Conservation (phyloP, 2,888 invertebrate species). For the Mythimna ferrago region DNA sequence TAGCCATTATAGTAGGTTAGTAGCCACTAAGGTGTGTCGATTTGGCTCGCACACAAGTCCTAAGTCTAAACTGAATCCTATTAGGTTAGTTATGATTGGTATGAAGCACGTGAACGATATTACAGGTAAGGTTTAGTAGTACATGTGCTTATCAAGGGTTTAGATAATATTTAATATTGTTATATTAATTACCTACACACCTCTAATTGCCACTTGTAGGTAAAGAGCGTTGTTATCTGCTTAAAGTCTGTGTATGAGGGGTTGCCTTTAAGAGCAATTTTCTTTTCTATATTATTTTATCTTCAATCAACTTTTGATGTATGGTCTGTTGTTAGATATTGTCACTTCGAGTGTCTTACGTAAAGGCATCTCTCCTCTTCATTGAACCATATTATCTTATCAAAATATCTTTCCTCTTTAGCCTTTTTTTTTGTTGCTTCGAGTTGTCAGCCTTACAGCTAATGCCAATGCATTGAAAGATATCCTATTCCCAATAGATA, state of each 20-base stretch:
- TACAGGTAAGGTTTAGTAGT: slow-evolving; percentile 13
- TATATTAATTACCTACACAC: slow-evolving; percentile 18
- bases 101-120: background rate
- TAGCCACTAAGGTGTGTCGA: slow-evolving; percentile 2
- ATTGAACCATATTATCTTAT: no score
- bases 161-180: slow-evolving; percentile 9
- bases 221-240: slow-evolving; percentile 15
- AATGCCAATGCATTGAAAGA: no score
- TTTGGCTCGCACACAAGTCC: slow-evolving; percentile 13
- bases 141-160: slow-evolving; percentile 1
- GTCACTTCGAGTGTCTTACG: no score
- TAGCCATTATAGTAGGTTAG: background rate
- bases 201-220: slow-evolving; percentile 38
- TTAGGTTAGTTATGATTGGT: slow-evolving; percentile 6
- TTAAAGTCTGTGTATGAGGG: background rate
- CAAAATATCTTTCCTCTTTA: no score
- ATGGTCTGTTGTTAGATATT: no score
- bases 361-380: no score
- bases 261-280: background rate
- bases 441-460: no score
- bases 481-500: no score
- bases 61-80: slow-evolving; percentile 2
- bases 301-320: no score
- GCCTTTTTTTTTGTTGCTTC: no score
- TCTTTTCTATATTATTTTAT: no score